A percentile compares a stretch with the other conserved stretches of the same genome.
These are phyloP conservation scores for Chloroceryle amazona DNA, from an alignment of 2,797 vertebrate species.

Conservation along the genomic window DNA sequence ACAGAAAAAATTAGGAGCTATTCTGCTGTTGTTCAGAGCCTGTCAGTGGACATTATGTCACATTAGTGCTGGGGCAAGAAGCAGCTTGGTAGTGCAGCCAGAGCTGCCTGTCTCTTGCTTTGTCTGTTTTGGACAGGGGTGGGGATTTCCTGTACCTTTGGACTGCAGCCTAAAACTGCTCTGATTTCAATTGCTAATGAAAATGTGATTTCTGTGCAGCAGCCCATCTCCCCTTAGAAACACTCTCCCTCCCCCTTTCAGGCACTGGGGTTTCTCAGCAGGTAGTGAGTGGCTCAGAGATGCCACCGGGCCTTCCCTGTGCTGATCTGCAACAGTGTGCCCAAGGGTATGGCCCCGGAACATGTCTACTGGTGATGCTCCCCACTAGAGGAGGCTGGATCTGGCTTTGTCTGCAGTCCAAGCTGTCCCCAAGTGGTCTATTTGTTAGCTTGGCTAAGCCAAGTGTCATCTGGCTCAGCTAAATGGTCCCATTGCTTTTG, in stretches of 20 bases:
- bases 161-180: slow-evolving; percentile 18
- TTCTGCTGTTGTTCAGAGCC: slow-evolving; percentile 13
- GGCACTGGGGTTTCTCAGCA: not conserved
- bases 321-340: not conserved
- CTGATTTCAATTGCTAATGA: slow-evolving; percentile 17
- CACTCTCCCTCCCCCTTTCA: not conserved
- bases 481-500: not conserved
- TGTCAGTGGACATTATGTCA: slow-evolving; percentile 49
- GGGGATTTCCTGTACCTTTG: slow-evolving; percentile 59
- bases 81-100: not conserved
- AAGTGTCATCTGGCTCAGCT: not conserved
- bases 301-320: not conserved
- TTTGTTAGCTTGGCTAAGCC: not conserved
- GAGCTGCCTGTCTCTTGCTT: slow-evolving; percentile 21
- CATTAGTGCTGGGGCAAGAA: slow-evolving; percentile 39
- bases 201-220: not conserved
- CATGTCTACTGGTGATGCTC: not conserved
- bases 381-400: not conserved
- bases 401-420: not conserved
- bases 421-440: not conserved
- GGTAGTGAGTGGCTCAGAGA: not conserved
- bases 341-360: not conserved
- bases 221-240: not conserved
- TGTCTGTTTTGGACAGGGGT: slow-evolving; percentile 34
- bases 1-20: not conserved